phyloP scores from a whole-genome alignment of 2,113 vertebrate genomes.

The Neolamprologus hecqui region DNA sequence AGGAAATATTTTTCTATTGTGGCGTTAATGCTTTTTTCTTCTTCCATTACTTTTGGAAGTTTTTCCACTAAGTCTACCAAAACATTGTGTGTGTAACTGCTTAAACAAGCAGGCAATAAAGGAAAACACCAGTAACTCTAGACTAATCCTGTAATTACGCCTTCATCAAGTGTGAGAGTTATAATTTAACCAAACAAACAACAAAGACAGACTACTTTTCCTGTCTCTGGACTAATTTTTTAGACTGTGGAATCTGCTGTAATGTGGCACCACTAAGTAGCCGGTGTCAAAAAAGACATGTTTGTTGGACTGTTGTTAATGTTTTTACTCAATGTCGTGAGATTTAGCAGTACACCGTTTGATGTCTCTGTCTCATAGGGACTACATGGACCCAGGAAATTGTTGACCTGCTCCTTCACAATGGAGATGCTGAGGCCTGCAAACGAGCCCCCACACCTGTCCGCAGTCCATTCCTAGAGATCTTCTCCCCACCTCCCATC shows the following conservation, averaged over 20 bases:
- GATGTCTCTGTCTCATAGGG: slow-evolving; percentile 54
- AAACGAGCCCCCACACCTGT: slow-evolving; percentile 61
- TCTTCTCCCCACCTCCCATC: slow-evolving; percentile 59
- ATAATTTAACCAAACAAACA: not conserved
- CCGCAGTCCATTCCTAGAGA: slow-evolving; percentile 73
- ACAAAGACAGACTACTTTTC: not conserved
- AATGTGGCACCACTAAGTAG: not conserved
- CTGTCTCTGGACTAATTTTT: not conserved
- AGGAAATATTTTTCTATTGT: not conserved
- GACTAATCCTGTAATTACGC: not conserved
- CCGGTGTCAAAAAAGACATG: not conserved
- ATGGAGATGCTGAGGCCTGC: slow-evolving; percentile 66
- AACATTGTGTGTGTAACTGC: not conserved
- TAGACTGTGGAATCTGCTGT: not conserved
- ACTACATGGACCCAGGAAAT: slow-evolving; percentile 84
- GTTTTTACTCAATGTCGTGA: not conserved
- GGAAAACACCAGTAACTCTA: not conserved
- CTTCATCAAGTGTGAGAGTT: not conserved
- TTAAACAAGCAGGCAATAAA: not conserved
- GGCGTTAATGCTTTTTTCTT: not conserved
- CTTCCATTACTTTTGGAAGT: not conserved
- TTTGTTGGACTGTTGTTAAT: not conserved
- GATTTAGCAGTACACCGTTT: not conserved
- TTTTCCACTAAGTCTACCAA: not conserved
- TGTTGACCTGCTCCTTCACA: slow-evolving; percentile 69